phyloP scores from a whole-genome alignment of 2,888 invertebrate species.

The Aspidapion aeneum region DNA sequence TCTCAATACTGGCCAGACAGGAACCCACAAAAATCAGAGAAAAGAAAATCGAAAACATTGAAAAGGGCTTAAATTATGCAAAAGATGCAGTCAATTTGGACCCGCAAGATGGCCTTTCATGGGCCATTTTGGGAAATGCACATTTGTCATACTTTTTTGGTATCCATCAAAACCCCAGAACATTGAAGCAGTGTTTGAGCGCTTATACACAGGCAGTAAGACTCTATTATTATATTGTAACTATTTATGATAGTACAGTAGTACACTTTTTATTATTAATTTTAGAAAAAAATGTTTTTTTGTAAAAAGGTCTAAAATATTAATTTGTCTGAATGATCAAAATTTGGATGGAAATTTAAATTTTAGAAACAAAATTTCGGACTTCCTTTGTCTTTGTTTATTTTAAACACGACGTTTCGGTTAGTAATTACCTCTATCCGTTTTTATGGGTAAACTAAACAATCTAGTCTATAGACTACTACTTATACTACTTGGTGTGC shows the following conservation, averaged over 20 bases:
- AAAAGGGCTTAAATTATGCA: constrained; percentile 71
- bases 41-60: constrained; percentile 58
- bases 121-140: constrained; percentile 83
- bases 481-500: too few species aligned
- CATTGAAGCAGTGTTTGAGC: constrained; percentile 68
- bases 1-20: constrained; percentile 79
- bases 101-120: constrained; percentile 74
- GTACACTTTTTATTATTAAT: neutral
- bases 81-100: constrained; percentile 80
- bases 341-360: too few species aligned
- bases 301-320: neutral
- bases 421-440: too few species aligned
- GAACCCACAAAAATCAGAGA: constrained; percentile 51
- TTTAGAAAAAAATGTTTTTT: neutral
- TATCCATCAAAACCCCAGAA: constrained; percentile 66
- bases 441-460: too few species aligned
- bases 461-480: too few species aligned
- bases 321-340: neutral
- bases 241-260: too few species aligned
- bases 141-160: constrained; percentile 78
- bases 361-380: too few species aligned
- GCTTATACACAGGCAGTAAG: constrained; percentile 79
- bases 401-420: too few species aligned
- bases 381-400: too few species aligned
- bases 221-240: constrained; percentile 29